Evolutionary conservation across 2,797 vertebrate genomes (phyloP).

Genomic region (Takifugu ocellatus): DNA sequence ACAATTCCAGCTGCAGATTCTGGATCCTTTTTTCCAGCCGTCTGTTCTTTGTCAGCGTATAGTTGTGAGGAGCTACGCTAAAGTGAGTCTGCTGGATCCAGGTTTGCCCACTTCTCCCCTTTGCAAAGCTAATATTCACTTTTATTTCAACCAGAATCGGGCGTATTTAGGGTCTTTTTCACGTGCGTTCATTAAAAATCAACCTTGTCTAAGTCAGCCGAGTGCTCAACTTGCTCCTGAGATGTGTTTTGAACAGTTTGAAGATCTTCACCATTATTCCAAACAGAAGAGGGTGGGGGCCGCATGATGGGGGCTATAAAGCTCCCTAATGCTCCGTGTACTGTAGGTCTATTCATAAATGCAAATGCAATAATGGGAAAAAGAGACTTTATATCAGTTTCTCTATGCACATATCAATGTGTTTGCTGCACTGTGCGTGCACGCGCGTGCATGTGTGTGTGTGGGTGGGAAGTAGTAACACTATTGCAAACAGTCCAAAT

Average conservation of each 20-base stretch:
- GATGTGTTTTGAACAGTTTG: constrained; percentile 27
- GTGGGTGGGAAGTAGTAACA: constrained; percentile 42
- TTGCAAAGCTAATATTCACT: background rate
- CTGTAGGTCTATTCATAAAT: constrained; percentile 45
- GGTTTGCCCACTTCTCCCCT: background rate
- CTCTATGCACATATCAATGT: constrained; percentile 10
- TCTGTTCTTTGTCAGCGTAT: too few relatives aligned
- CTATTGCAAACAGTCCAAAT: constrained; percentile 83
- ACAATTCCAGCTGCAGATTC: too few relatives aligned
- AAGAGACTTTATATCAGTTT: constrained; percentile 27
- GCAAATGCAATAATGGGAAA: constrained; percentile 51
- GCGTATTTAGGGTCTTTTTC: too few relatives aligned
- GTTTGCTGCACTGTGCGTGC: constrained; percentile 9
- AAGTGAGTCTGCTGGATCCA: background rate
- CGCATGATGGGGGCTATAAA: constrained; percentile 47
- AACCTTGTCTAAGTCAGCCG: too few relatives aligned
- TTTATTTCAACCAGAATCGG: too few relatives aligned
- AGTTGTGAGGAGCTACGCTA: background rate
- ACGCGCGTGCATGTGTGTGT: constrained; percentile 3
- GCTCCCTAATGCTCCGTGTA: constrained; percentile 42
- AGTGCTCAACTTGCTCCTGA: too few relatives aligned
- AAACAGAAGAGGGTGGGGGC: constrained; percentile 26
- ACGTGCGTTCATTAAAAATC: too few relatives aligned
- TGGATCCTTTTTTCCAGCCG: too few relatives aligned
- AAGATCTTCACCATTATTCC: constrained; percentile 30